Conservation (phyloP, 2,888 invertebrate species). For the Crematogaster levior region DNA sequence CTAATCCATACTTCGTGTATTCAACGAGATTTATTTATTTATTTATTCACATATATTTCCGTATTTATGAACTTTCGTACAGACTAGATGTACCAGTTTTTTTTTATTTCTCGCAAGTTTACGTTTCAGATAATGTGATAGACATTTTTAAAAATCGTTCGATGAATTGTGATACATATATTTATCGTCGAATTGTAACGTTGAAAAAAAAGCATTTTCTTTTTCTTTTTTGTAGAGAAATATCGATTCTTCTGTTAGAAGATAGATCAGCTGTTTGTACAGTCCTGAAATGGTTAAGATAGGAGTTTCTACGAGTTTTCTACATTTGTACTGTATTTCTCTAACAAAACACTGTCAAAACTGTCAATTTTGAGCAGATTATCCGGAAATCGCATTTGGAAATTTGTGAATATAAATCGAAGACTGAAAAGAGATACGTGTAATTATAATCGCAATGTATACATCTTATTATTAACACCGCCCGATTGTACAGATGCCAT, state of each 20-base stretch:
- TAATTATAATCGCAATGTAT: slow-evolving; percentile 39
- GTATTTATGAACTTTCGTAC: slow-evolving; percentile 41
- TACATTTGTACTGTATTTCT: not conserved
- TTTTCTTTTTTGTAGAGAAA: not conserved
- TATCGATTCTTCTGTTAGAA: slow-evolving; percentile 22
- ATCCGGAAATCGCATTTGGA: slow-evolving; percentile 27
- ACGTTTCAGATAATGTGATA: slow-evolving; percentile 9
- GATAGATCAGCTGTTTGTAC: slow-evolving; percentile 17
- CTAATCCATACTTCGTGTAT: slow-evolving; percentile 2
- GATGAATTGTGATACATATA: slow-evolving; percentile 46
- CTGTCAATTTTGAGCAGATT: slow-evolving; percentile 24
- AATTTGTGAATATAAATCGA: slow-evolving; percentile 49
- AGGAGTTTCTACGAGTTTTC: not conserved
- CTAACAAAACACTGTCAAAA: slow-evolving; percentile 11
- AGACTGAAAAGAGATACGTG: slow-evolving; percentile 50
- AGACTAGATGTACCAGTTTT: slow-evolving; percentile 19
- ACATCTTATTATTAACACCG: slow-evolving; percentile 37
- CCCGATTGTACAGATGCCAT: slow-evolving; percentile 50
- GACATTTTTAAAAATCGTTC: slow-evolving; percentile 34
- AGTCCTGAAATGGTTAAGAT: slow-evolving; percentile 27
- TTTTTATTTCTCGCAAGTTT: slow-evolving; percentile 28
- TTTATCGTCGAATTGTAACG: slow-evolving; percentile 38
- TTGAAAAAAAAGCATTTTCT: slow-evolving; percentile 4
- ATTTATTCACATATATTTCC: slow-evolving; percentile 42
- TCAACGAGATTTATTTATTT: slow-evolving; percentile 40